These are phyloP conservation scores for Brachynemurus nebulosus DNA, from an alignment of 2,888 invertebrate genomes.

Conservation along the genomic window DNA sequence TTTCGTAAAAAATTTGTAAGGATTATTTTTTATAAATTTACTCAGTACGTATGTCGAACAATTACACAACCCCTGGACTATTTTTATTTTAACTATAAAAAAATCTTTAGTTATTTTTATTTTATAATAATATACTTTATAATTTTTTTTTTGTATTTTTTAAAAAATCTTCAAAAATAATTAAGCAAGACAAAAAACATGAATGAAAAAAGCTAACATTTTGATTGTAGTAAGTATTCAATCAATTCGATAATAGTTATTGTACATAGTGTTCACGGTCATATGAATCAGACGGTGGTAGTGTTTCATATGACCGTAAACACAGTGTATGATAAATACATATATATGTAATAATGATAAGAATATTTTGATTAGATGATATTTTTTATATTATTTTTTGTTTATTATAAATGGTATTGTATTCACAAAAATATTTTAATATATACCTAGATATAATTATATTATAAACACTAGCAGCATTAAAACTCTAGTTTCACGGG, in stretches of 20 bases:
- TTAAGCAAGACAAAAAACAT: conserved; percentile 4
- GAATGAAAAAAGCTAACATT: not conserved
- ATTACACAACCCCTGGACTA: conserved; percentile 5
- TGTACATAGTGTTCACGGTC: too few relatives aligned
- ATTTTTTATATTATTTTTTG: conserved; percentile 4
- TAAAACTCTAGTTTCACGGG: not conserved
- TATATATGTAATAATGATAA: conserved; percentile 1
- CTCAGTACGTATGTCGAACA: too few relatives aligned
- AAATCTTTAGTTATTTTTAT: conserved; percentile 1
- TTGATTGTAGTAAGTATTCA: conserved; percentile 2
- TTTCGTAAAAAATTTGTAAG: too few relatives aligned
- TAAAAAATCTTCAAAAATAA: conserved; percentile 7
- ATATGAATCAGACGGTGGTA: too few relatives aligned
- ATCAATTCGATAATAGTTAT: conserved; percentile 1
- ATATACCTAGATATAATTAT: not conserved
- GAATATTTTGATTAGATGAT: conserved; percentile 1
- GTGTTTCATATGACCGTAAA: too few relatives aligned
- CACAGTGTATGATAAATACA: not conserved
- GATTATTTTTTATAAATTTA: too few relatives aligned
- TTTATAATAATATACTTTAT: conserved; percentile 6
- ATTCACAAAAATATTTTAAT: conserved; percentile 3
- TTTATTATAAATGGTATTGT: conserved; percentile 7
- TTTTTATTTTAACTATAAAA: not conserved
- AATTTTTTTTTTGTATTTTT: conserved; percentile 8
- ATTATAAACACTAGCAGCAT: not conserved